Evolutionary conservation across 2,888 invertebrate species (phyloP), one percentile per base, ranked within the genome.

Genomic region (Epinotia bilunana): DNA sequence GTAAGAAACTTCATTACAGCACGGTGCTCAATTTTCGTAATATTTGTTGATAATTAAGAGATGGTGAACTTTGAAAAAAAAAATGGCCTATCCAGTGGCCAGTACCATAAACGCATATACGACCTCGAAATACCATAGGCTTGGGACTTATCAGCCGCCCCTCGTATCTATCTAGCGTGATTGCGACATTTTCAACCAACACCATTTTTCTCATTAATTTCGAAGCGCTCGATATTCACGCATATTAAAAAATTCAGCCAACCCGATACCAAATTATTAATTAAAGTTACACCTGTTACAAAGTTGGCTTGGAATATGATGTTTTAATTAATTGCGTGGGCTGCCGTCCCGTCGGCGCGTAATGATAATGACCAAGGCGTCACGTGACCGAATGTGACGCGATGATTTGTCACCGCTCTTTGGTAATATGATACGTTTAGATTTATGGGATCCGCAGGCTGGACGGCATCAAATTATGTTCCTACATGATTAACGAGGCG

Each of bases 301-400:
- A 82, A 84, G 82, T 84, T 81, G 84, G 80, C 84, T 79, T 84
- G 83, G 79, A 87, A 85, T 87, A 87, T 90, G 87, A 88, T 86
- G 80, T 86, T 88, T 84, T 88, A 88, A 91, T 91, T 90, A 90
- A 91, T 91, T 84, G 84, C 81, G 78, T 77, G 81, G 53, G 57
- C 80, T 83, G 81, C 84, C 83, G 80, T 79, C 79, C 77, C 80
- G 80, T 81, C 83, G 67, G 77, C 81, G 77, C 81, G 82, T 89
- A 89, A 90, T 88, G 88, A 89, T 89, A 89, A 90, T 88, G 88
- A 89, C 85, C 84, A 78, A 76, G 77, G 81, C 83, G 84, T 75
- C 75, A 75, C 57, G 83, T 83, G 85, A 83, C 86, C 65, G 61
- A 64, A 86, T 83, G 82, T 86, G 84, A 84, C 80, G 84, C 84